Evolutionary conservation across 2,888 invertebrate genomes (phyloP), one percentile per base, ranked within the genome.

Genomic region (Glaucopsyche alexis): DNA sequence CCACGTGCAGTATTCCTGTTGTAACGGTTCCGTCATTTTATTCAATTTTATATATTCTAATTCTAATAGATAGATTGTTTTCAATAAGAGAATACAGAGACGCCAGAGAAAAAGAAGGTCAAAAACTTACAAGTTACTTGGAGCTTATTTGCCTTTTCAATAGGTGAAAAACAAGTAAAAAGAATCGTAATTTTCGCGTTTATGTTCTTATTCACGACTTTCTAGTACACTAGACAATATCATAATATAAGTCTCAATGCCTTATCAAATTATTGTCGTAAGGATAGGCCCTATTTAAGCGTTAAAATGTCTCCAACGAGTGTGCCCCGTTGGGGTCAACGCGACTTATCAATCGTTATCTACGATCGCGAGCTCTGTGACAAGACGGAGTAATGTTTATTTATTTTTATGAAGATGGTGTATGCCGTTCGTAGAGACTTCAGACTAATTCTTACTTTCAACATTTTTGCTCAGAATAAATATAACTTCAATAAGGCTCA

Each of bases 401-500:
- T 40, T 40, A 40, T 42, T 42, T 42, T 42, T 29, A 29, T 29
- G 29, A 29, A 29, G 29, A 29, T 3, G 29, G 29, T 29, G 29
- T 29, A 42, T 42, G 42, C 42, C 7, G 7, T 42, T 42, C 47
- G 42, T 42, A 42, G 42, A 38, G 14, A 38, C n/a, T n/a, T n/a
- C n/a, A n/a, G n/a, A n/a, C 14, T 1, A 6, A 13, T 60, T 7
- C 60, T 60, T 60, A 60, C 60, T 60, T 29, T 29, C 29, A 60
- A 38, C 6, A 60, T 11, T 7, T 7, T 47, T 11, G 47, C 7
- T 29, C 9, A 16, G 9, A 19, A 60, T 60, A 29, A 60, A 60
- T 60, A 60, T 14, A 60, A 60, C 29, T 55, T 60, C 60, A 60
- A 60, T 60, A 60, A 60, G 60, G 60, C 29, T 9, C 29, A 29